Evolutionary conservation across 1,140 invertebrate genomes (phyloP).

Genomic region (Teleogryllus occipitalis): DNA sequence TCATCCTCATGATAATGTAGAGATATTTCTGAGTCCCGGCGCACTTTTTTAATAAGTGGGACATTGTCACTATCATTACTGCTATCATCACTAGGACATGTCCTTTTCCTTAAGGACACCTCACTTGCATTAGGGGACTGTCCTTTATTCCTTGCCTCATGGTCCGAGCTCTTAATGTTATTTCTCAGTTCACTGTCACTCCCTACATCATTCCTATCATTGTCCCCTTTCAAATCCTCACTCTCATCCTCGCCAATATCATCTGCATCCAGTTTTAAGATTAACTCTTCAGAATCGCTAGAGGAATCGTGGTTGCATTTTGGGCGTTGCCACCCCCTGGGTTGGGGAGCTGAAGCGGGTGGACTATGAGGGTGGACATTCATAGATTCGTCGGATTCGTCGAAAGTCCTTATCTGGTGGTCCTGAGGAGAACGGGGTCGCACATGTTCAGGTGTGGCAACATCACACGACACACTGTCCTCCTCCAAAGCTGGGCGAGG

Average conservation of each 20-base stretch:
- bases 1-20: slow-evolving; percentile 56
- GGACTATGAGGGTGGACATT: slow-evolving; percentile 13
- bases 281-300: slow-evolving; percentile 38
- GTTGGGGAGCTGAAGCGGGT: neutral
- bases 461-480: slow-evolving; percentile 12
- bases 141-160: slow-evolving; percentile 26
- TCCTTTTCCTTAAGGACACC: slow-evolving; percentile 26
- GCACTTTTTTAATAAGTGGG: slow-evolving; percentile 46
- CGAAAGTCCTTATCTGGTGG: neutral
- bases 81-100: slow-evolving; percentile 33
- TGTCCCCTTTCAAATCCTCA: neutral
- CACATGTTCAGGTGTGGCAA: neutral
- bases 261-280: slow-evolving; percentile 42
- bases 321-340: slow-evolving; percentile 6
- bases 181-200: slow-evolving; percentile 38
- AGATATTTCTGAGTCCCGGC: slow-evolving; percentile 57
- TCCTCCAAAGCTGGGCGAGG: neutral
- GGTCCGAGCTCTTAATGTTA: slow-evolving; percentile 29
- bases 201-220: slow-evolving; percentile 26
- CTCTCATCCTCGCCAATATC: slow-evolving; percentile 13
- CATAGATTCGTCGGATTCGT: slow-evolving; percentile 12
- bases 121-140: slow-evolving; percentile 29
- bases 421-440: slow-evolving; percentile 4
- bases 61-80: slow-evolving; percentile 41
- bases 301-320: slow-evolving; percentile 37